Evolutionary conservation across 1,140 invertebrate genomes (phyloP).

Genomic region (Zophobas atratus): DNA sequence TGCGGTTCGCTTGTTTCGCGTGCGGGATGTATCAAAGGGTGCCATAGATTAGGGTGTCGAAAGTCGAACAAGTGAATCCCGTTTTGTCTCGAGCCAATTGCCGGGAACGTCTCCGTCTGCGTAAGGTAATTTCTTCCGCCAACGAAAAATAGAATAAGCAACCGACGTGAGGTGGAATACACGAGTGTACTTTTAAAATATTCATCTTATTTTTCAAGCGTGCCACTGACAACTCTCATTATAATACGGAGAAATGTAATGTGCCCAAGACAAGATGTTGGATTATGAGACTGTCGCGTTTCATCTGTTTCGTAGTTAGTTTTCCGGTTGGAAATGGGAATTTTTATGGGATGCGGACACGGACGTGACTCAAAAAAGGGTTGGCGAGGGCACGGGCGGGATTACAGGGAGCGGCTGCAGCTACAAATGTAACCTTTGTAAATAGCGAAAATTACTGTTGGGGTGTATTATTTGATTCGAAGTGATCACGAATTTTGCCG

Average conservation of each 20-base stretch:
- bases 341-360: constrained; percentile 22
- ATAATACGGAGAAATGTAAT: constrained; percentile 34
- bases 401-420: neutral
- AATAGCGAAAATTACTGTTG: too few species aligned
- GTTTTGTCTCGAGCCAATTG: neutral
- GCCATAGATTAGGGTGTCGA: constrained; percentile 4
- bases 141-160: neutral
- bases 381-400: neutral
- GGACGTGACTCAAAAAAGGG: constrained; percentile 2
- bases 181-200: constrained; percentile 46
- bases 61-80: neutral
- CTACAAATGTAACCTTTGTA: too few species aligned
- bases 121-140: neutral
- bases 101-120: neutral
- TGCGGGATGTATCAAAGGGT: constrained; percentile 17
- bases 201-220: constrained; percentile 54
- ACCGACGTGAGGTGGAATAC: neutral
- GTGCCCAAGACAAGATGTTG: constrained; percentile 29
- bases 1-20: constrained; percentile 39
- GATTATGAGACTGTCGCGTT: constrained; percentile 32
- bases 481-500: too few species aligned
- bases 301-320: constrained; percentile 30
- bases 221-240: constrained; percentile 42
- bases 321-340: constrained; percentile 26
- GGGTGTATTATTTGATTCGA: too few species aligned